A percentile compares a stretch with the other conserved stretches of the same genome.
Conservation (phyloP, 2,888 invertebrate species). For the Strigamia transsilvanica region DNA sequence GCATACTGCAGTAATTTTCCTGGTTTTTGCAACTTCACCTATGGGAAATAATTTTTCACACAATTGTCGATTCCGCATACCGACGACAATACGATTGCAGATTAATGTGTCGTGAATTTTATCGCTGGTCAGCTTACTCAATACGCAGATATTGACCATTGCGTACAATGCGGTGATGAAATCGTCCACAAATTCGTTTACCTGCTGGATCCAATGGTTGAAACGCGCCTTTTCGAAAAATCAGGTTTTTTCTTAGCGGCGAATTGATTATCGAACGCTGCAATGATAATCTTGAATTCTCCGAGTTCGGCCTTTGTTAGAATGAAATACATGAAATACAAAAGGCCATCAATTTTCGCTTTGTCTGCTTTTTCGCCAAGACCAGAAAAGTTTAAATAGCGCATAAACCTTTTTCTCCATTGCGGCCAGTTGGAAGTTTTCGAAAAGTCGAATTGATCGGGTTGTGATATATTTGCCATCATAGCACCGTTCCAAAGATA, state of each 20-base stretch:
- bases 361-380: too few species aligned
- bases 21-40: background rate
- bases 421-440: too few species aligned
- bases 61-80: background rate
- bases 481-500: too few species aligned
- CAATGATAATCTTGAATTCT: too few species aligned
- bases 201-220: background rate
- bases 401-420: too few species aligned
- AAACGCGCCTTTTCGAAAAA: background rate
- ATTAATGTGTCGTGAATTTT: background rate
- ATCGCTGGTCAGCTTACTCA: background rate
- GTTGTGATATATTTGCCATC: too few species aligned
- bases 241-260: background rate
- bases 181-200: background rate
- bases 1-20: background rate
- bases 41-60: background rate
- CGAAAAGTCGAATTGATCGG: too few species aligned
- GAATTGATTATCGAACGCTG: background rate
- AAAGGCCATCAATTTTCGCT: too few species aligned
- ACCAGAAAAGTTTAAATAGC: too few species aligned
- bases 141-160: background rate
- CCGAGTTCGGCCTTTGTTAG: too few species aligned
- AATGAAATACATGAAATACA: too few species aligned
- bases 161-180: background rate
- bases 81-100: background rate